phyloP scores from a whole-genome alignment of 2,888 invertebrate species.

The Euzetes globulus region DNA sequence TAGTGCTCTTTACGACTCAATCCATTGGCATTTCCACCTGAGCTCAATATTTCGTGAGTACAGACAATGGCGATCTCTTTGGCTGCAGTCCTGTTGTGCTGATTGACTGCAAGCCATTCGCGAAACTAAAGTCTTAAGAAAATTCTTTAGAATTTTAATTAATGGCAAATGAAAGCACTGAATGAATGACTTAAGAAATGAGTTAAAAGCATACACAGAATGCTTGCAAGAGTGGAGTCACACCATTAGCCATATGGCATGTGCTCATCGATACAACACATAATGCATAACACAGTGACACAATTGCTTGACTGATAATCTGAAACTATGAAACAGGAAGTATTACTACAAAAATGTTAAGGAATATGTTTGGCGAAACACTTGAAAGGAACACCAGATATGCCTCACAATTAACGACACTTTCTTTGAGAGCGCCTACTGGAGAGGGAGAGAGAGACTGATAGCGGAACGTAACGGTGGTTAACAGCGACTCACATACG shows the following conservation, averaged over 20 bases:
- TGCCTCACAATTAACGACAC: constrained; percentile 20
- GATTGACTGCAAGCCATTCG: not conserved
- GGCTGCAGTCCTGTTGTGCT: not conserved
- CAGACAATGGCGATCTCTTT: not conserved
- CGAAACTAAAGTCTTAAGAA: not conserved
- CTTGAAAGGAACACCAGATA: not conserved
- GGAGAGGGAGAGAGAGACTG: not conserved
- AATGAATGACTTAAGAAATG: constrained; percentile 24
- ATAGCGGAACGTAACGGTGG: constrained; percentile 30
- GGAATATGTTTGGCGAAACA: not conserved
- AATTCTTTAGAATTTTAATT: constrained; percentile 22
- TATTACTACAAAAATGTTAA: constrained; percentile 6
- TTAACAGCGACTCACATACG: not conserved
- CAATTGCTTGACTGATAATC: constrained; percentile 31
- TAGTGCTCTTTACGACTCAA: not conserved
- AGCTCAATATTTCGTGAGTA: not conserved
- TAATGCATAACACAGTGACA: constrained; percentile 23
- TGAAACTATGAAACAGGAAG: constrained; percentile 26
- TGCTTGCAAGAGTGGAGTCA: constrained; percentile 4
- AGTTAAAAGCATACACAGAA: constrained; percentile 4
- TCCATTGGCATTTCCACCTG: not conserved
- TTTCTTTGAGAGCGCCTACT: not conserved
- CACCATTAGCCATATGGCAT: constrained; percentile 12
- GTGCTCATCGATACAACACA: constrained; percentile 5
- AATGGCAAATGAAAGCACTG: constrained; percentile 6